These are phyloP conservation scores for Actinia equina DNA, from an alignment of 64 coral and sea anemone species.

Conservation along the genomic window DNA sequence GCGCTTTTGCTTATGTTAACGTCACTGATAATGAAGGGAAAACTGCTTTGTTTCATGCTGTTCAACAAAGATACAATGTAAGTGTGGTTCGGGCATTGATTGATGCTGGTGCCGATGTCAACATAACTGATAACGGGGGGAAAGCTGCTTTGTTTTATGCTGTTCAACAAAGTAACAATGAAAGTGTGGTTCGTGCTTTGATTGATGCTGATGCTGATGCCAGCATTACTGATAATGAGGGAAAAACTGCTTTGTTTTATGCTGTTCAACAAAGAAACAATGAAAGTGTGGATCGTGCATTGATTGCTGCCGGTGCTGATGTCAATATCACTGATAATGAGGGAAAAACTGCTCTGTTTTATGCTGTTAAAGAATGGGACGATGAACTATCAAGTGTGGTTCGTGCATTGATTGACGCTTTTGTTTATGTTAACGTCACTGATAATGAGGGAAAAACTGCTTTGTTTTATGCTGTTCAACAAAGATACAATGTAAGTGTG, in stretches of 20 bases:
- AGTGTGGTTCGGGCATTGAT: no score
- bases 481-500: neutral
- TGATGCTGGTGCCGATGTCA: no score
- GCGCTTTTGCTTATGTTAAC: no score
- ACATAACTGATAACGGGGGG: no score
- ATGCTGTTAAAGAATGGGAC: neutral
- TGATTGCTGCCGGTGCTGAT: neutral
- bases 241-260: neutral
- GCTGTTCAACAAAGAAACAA: constrained; percentile 2
- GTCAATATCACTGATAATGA: neutral
- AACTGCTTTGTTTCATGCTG: no score
- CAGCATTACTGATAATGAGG: neutral
- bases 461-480: neutral
- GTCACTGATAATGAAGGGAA: no score
- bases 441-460: neutral
- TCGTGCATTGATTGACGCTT: neutral
- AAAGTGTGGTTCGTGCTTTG: neutral
- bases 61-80: no score
- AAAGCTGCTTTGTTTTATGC: neutral
- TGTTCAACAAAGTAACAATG: no score
- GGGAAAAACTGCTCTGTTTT: neutral
- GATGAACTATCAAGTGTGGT: neutral
- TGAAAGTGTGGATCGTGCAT: neutral
- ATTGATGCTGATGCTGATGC: neutral
- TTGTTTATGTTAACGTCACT: neutral